Evolutionary conservation across 1,140 invertebrate genomes (phyloP).

Genomic region (Gryllus bimaculatus): DNA sequence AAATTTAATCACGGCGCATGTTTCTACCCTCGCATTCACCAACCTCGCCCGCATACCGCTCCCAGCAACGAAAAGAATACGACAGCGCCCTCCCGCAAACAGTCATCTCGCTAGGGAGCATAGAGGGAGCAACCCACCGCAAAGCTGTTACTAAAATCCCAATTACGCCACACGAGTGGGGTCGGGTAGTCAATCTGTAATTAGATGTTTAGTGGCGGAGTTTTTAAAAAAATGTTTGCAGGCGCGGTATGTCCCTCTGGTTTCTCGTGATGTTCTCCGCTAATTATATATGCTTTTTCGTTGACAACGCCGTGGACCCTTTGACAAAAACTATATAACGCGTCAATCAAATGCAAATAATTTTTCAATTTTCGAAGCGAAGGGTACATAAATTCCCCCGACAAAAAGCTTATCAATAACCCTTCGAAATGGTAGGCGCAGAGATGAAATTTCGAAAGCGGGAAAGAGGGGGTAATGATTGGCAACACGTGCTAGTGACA

Average conservation of each 20-base stretch:
- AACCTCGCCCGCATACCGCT: not conserved
- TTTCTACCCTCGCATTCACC: not conserved
- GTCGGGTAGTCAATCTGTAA: not conserved
- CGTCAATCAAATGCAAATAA: constrained; percentile 5
- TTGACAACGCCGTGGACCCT: not conserved
- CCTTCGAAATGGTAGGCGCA: not conserved
- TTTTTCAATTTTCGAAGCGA: not conserved
- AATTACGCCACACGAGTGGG: not conserved
- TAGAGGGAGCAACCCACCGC: not conserved
- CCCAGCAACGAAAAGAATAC: not conserved
- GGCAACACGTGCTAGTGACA: not conserved
- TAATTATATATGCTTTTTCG: not conserved
- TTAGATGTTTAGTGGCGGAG: not conserved
- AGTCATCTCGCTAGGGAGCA: not conserved
- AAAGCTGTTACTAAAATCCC: not conserved
- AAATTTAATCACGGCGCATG: not conserved
- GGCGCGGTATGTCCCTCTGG: not conserved
- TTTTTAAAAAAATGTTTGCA: not conserved
- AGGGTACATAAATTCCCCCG: not conserved
- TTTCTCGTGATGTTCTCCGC: not conserved
- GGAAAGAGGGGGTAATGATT: not conserved
- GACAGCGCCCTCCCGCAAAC: not conserved
- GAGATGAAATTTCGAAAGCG: not conserved
- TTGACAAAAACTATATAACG: not conserved
- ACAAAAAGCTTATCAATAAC: not conserved